Evolutionary conservation across 2,113 vertebrate species (phyloP).

Genomic region (Brachyhypopomus gauderio): DNA sequence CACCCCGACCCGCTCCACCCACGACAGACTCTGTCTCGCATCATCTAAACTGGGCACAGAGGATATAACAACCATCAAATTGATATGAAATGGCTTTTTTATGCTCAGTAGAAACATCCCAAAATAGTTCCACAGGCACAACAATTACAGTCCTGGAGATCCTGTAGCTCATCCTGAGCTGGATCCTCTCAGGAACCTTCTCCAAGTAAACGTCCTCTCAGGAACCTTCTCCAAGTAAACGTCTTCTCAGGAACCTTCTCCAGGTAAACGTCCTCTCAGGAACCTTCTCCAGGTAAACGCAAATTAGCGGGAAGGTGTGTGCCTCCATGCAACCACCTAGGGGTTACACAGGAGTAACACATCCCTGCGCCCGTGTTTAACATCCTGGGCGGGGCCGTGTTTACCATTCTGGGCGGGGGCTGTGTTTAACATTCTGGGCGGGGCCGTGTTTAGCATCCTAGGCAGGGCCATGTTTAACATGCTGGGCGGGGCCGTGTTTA

Average conservation of each 20-base stretch:
- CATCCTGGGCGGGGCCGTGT: background rate
- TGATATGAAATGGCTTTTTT: conserved; percentile 20
- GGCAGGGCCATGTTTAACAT: too few species aligned
- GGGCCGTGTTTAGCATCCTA: background rate
- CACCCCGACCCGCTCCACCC: too few species aligned
- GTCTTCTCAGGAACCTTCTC: background rate
- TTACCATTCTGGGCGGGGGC: background rate
- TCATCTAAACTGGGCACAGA: conserved; percentile 20
- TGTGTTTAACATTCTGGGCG: background rate
- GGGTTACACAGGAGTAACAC: background rate
- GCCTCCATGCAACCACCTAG: background rate
- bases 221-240: background rate
- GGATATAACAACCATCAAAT: conserved; percentile 22
- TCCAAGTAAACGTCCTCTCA: background rate
- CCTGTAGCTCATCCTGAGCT: background rate
- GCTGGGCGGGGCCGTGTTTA: too few species aligned
- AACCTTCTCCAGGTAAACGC: background rate
- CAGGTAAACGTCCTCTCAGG: background rate
- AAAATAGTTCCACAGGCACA: conserved; percentile 25
- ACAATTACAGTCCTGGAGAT: conserved; percentile 5
- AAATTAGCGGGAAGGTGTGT: too few species aligned
- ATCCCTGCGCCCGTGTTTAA: too few species aligned
- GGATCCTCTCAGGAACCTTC: background rate
- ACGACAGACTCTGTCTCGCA: background rate
- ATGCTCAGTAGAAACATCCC: conserved; percentile 9